Base-by-base conservation (phyloP, 2,797 vertebrate genomes). In the Falco berigora region DNA sequence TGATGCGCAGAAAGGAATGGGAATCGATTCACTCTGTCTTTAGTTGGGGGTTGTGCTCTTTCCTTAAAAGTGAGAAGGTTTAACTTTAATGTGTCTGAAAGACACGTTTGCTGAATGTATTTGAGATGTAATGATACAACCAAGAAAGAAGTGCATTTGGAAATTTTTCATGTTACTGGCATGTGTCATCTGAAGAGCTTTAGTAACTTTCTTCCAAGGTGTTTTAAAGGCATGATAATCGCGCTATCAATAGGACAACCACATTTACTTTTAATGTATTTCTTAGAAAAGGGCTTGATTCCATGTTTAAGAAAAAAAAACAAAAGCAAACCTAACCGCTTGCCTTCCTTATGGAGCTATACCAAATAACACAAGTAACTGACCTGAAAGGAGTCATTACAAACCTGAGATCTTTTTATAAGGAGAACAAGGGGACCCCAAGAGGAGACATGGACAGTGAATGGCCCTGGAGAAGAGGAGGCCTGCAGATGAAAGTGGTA, bases 381-480 rank as follows among this genome's bases (percentile, higher is more conserved):
- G 32, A 36, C 4, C 30, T 58, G 44, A 63, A 73, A 50, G 38
- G 10, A 38, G 34, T 42, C 27, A 18, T 6, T 49, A 25, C 10
- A 34, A 21, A 53, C 9, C 27, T 72, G 8, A 44, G 8, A 14
- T 8, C 6, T 5, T 12, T 25, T 10, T n/a, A 7, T 24, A 32
- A 40, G n/a, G 14, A 25, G 17, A 17, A 81, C 42, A 56, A 30
- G 8, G 14, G 19, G 5, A 42, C 58, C 8, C 23, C 11, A 8
- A 20, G n/a, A 47, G n/a, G 5, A 10, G 36, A 3, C 1, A 3
- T 49, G 9, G 14, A 4, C 10, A 28, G 9, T 17, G 6, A 56
- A 49, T n/a, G n/a, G 15, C 15, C 18, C 9, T 69, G 50, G 28
- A 9, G 38, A 53, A 87, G 15, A 42, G 5, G 27, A 46, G 38